Base-by-base conservation (phyloP, 2,113 vertebrate species). In the Tamias sibiricus region DNA sequence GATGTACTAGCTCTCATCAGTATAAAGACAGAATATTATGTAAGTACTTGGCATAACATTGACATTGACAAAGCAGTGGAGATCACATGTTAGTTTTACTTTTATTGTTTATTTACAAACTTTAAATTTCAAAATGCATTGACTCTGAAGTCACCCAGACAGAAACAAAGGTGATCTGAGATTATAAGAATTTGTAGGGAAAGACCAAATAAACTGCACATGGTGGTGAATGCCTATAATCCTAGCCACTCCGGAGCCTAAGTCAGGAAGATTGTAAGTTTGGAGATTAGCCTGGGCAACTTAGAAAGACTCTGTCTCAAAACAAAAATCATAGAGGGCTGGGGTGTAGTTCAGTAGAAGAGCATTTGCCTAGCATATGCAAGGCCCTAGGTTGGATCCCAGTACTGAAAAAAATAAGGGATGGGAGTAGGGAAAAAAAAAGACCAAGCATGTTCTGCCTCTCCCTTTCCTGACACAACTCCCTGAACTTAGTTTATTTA, bases 1-100 rank as follows among this genome's bases (percentile, higher is more conserved):
- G 28, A 22, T 83, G 26, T 64, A 83, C 22, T 52, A 54, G 64
- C n/a, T 74, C 3, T 87, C 24, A 16, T 88, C 22, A 83, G 30
- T 71, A 68, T 84, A 87, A 87, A 57, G 77, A 42, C 69, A 30
- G 52, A 84, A n/a, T 62, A 42, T 59, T 62, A 24, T 89, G 35
- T 83, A 75, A 47, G 49, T 59, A 11, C 59, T 83, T 92, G 47
- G 49, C 20, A 57, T 83, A 62, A 72, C 37, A 42, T 26, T 79
- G 59, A 76, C 28, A 79, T 54, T 71, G 49, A 89, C n/a, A 77
- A 72, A 37, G 40, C 64, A 57, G 4, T 79, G 62, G 77, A 71
- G 35, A 83, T 77, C 20, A 88, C 52, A 62, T 83, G 49, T 71
- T 62, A 83, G 79, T 93, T 79, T 90, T 62, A 32, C 42, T 96